Conservation (phyloP, 2,888 invertebrate species). For the Tiliacea aurago region DNA sequence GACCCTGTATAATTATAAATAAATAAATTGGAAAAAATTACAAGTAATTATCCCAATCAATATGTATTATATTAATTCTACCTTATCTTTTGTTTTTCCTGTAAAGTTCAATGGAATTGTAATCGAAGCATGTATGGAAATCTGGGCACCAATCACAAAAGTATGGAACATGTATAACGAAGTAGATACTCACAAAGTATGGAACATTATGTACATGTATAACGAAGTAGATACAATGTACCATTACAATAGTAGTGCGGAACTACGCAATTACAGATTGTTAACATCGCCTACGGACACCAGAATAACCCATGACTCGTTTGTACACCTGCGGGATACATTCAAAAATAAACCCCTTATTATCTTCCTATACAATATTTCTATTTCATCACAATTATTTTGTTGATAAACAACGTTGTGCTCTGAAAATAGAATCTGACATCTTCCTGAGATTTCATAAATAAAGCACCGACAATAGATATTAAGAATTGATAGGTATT, state of each 20-base stretch:
- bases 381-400: neutral
- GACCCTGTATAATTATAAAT: too few species aligned
- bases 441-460: neutral
- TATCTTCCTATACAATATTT: constrained; percentile 5
- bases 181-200: neutral
- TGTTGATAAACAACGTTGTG: neutral
- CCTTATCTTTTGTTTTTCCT: neutral
- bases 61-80: neutral
- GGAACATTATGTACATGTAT: neutral
- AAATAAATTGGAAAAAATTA: neutral
- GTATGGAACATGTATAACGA: neutral
- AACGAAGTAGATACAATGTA: neutral
- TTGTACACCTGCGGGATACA: neutral
- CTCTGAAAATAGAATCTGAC: constrained; percentile 1
- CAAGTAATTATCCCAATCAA: neutral
- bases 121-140: neutral
- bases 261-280: constrained; percentile 51
- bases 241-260: constrained; percentile 37
- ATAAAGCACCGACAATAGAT: neutral
- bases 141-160: neutral
- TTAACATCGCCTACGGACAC: constrained; percentile 45
- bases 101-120: neutral
- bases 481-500: neutral
- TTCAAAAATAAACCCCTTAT: constrained; percentile 20
- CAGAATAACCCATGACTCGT: constrained; percentile 19